A percentile compares a stretch with the other conserved stretches of the same genome.
phyloP scores from a whole-genome alignment of 2,113 vertebrate genomes.

The Dromaius novaehollandiae region DNA sequence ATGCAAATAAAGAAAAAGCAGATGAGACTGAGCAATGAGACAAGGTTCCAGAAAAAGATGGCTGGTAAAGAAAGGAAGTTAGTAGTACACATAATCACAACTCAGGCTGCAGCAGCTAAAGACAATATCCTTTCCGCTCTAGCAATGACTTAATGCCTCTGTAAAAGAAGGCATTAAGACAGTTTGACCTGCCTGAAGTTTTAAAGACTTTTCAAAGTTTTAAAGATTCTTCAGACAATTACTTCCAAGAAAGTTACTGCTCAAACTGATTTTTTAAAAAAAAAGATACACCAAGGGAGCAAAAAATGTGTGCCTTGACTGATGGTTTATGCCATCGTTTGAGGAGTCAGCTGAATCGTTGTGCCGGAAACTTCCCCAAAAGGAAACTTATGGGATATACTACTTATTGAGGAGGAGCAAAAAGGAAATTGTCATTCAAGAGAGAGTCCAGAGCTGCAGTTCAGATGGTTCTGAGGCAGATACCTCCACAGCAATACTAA shows the following conservation, averaged over 20 bases:
- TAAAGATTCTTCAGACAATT: neutral
- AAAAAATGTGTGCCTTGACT: neutral
- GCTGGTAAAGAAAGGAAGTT: constrained; percentile 51
- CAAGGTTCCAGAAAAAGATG: constrained; percentile 48
- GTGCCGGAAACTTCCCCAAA: neutral
- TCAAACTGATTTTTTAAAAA: neutral
- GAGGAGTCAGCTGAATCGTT: neutral
- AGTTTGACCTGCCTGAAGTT: neutral
- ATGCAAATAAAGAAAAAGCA: constrained; percentile 61
- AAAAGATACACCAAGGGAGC: neutral
- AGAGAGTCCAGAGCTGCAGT: constrained; percentile 58
- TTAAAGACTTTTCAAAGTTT: neutral
- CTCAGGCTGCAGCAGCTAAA: constrained; percentile 22
- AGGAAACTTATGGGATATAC: rapidly evolving
- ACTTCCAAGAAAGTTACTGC: neutral
- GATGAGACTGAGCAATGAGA: constrained; percentile 49
- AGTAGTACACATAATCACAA: constrained; percentile 39
- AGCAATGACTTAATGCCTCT: constrained; percentile 24
- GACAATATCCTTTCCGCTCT: constrained; percentile 49
- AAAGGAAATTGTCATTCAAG: constrained; percentile 67
- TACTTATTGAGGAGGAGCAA: constrained; percentile 18
- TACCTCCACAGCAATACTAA: constrained; percentile 98
- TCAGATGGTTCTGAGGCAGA: constrained; percentile 67
- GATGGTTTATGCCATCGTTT: neutral
- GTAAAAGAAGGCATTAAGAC: constrained; percentile 5